Conservation (phyloP, 2,797 vertebrate genomes). For the Peromyscus eremicus region DNA sequence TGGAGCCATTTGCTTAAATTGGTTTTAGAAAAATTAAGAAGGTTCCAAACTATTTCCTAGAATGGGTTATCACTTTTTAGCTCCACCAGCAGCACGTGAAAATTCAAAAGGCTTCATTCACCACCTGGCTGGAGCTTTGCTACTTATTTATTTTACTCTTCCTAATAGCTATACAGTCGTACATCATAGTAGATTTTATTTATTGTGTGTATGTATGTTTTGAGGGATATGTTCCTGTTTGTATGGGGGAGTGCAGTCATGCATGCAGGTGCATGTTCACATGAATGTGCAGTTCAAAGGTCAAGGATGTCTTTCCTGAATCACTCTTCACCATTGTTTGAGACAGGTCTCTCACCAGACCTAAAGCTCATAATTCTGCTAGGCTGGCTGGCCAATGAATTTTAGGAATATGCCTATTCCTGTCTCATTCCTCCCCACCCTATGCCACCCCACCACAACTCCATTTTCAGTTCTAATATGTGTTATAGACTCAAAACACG, state of each 20-base stretch:
- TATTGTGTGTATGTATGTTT: not conserved
- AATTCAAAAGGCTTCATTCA: not conserved
- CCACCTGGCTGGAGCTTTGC: not conserved
- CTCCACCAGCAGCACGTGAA: not conserved
- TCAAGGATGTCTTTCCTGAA: not conserved
- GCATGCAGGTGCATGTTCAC: not conserved
- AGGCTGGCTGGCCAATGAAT: not conserved
- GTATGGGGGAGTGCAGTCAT: not conserved
- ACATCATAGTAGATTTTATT: not conserved
- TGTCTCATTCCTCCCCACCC: not conserved
- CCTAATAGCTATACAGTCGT: not conserved
- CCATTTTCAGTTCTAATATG: not conserved
- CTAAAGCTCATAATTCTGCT: not conserved
- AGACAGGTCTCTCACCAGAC: not conserved
- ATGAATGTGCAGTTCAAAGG: no score
- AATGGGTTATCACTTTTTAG: not conserved
- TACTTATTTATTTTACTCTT: not conserved
- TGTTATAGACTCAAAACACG: not conserved
- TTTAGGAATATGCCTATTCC: no score
- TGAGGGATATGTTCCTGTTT: not conserved
- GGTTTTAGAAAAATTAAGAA: not conserved
- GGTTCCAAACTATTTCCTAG: not conserved
- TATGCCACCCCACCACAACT: fast-evolving
- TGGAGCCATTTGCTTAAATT: constrained; percentile 71
- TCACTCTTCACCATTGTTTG: not conserved